Percentiles rank a stretch among this genome's conserved stretches.
Conservation (phyloP, 2,113 vertebrate genomes). For the Pitta sordida region DNA sequence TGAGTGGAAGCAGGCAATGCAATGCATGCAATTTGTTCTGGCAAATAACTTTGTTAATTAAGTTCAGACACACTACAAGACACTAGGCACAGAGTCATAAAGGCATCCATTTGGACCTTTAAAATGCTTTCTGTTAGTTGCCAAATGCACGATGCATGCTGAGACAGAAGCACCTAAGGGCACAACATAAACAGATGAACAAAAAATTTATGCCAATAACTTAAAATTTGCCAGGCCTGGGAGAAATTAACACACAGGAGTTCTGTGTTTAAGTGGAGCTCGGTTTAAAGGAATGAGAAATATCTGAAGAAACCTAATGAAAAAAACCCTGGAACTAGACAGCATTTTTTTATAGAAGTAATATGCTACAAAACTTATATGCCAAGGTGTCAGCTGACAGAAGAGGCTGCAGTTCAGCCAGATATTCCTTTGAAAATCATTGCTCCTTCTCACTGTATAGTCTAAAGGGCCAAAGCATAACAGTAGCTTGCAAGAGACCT, state of each 20-base stretch:
- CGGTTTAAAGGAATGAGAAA: not conserved
- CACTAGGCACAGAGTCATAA: not conserved
- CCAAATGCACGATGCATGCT: not conserved
- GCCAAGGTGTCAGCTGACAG: not conserved
- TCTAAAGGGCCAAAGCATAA: not conserved
- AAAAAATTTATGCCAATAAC: not conserved
- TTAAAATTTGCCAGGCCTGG: not conserved
- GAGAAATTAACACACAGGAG: not conserved
- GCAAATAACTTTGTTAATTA: conserved; percentile 37
- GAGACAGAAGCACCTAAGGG: not conserved
- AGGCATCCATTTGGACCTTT: not conserved
- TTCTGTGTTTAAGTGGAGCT: not conserved
- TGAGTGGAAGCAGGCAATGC: not conserved
- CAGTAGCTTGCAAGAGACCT: not conserved
- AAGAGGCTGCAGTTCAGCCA: not conserved
- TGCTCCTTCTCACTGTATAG: not conserved
- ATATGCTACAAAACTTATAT: not conserved
- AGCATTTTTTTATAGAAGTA: not conserved
- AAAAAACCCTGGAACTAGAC: not conserved
- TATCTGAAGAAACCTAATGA: not conserved
- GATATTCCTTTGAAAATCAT: not conserved
- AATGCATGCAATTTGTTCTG: not conserved
- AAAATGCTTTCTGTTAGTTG: not conserved
- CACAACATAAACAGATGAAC: conserved; percentile 26
- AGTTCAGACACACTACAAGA: not conserved